Evolutionary conservation across 1,140 invertebrate species (phyloP).

Genomic region (Temnothorax nylanderi): DNA sequence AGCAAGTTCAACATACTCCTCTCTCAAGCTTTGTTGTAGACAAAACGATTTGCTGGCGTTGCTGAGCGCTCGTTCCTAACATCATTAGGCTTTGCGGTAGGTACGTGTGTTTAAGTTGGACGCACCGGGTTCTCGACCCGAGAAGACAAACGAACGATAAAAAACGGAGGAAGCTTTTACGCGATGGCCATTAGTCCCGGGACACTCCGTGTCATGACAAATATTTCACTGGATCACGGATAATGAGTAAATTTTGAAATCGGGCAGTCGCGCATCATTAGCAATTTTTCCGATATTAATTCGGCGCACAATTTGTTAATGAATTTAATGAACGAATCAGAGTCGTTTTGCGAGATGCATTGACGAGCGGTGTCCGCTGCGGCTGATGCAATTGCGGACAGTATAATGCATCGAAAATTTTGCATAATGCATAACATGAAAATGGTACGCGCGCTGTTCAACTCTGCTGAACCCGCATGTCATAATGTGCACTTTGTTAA

Average conservation of each 20-base stretch:
- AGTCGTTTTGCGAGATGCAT: conserved; percentile 11
- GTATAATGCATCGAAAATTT: conserved; percentile 38
- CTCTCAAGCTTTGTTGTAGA: conserved; percentile 57
- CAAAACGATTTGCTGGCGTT: conserved; percentile 62
- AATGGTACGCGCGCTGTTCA: conserved; percentile 29
- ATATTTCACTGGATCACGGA: conserved; percentile 19
- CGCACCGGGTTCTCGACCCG: neutral
- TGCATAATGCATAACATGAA: conserved; percentile 58
- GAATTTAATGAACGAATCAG: conserved; percentile 32
- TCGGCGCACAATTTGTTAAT: conserved; percentile 28
- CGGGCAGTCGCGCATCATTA: conserved; percentile 3
- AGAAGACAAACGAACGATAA: neutral
- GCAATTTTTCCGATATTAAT: conserved; percentile 53
- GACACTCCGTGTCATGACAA: neutral
- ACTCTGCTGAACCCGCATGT: conserved; percentile 29
- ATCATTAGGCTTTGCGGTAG: conserved; percentile 56
- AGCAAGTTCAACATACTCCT: conserved; percentile 38
- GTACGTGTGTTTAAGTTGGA: neutral
- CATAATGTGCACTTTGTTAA: conserved; percentile 51
- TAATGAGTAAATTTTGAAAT: conserved; percentile 21
- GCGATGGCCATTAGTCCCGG: neutral
- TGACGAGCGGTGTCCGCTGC: neutral
- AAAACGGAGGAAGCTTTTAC: neutral
- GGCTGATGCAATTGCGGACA: conserved; percentile 35
- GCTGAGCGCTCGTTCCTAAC: conserved; percentile 53